Conservation (phyloP, 37 sponge, comb jelly and placozoan genomes). For the Diacarnus erythraeanus region DNA sequence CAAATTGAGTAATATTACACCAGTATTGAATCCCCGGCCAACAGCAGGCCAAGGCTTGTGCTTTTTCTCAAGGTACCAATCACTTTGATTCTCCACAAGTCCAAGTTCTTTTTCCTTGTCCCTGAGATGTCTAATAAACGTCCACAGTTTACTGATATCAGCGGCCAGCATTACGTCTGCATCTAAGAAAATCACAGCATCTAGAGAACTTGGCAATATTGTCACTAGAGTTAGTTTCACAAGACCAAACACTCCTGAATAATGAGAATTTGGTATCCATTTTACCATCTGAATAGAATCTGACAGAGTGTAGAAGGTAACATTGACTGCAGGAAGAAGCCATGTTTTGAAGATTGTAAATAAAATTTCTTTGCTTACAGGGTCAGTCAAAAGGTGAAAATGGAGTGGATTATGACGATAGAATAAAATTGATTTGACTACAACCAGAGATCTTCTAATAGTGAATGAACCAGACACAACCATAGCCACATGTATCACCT, state of each 20-base stretch:
- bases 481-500: slow-evolving; percentile 77
- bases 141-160: slow-evolving; percentile 70
- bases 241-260: slow-evolving; percentile 82
- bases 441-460: slow-evolving; percentile 40
- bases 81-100: slow-evolving; percentile 85
- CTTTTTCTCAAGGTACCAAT: slow-evolving; percentile 81
- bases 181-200: slow-evolving; percentile 71
- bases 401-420: slow-evolving; percentile 77
- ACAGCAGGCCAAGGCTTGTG: slow-evolving; percentile 85
- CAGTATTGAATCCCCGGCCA: slow-evolving; percentile 87
- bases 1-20: slow-evolving; percentile 82
- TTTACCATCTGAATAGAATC: slow-evolving; percentile 10
- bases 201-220: slow-evolving; percentile 45
- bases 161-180: slow-evolving; percentile 78
- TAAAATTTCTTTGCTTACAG: slow-evolving; percentile 34
- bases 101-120: slow-evolving; percentile 37
- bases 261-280: slow-evolving; percentile 82
- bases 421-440: slow-evolving; percentile 82
- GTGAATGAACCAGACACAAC: slow-evolving; percentile 71
- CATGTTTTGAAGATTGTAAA: slow-evolving; percentile 67
- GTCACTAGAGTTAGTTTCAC: slow-evolving; percentile 68
- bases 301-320: slow-evolving; percentile 51
- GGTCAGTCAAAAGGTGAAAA: slow-evolving; percentile 81
- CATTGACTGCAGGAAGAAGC: slow-evolving; percentile 51
- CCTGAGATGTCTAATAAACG: slow-evolving; percentile 33